Conservation (phyloP, 2,113 vertebrate species). For the Cynopterus brachyotis region DNA sequence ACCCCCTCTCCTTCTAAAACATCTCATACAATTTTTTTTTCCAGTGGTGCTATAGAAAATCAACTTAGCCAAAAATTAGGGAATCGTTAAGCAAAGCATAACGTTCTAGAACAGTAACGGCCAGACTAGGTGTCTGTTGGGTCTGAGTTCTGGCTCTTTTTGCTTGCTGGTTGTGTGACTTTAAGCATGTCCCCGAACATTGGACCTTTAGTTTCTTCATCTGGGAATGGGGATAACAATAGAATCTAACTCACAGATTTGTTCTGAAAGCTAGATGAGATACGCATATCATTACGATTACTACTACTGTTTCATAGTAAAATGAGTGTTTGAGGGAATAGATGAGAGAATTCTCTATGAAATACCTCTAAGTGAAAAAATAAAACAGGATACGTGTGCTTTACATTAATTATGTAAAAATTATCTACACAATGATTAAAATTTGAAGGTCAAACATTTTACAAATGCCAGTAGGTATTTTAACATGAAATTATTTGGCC, state of each 20-base stretch:
- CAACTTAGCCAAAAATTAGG: background rate
- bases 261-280: background rate
- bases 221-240: background rate
- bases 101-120: background rate
- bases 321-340: background rate
- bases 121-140: background rate
- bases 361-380: background rate
- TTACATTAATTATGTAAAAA: background rate
- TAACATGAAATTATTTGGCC: background rate
- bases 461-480: background rate
- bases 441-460: background rate
- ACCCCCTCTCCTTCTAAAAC: background rate
- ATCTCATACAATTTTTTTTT: background rate
- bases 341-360: background rate
- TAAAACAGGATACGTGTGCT: background rate
- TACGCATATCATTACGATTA: background rate
- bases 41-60: background rate
- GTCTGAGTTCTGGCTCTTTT: background rate
- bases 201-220: background rate
- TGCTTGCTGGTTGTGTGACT: background rate
- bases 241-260: background rate
- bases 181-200: background rate
- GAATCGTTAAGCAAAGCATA: background rate
- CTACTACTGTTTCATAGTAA: background rate
- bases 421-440: background rate